Evolutionary conservation across 2,113 vertebrate species (phyloP), one percentile per base, ranked within the genome.

Genomic region (Sphaerodactylus townsendi): DNA sequence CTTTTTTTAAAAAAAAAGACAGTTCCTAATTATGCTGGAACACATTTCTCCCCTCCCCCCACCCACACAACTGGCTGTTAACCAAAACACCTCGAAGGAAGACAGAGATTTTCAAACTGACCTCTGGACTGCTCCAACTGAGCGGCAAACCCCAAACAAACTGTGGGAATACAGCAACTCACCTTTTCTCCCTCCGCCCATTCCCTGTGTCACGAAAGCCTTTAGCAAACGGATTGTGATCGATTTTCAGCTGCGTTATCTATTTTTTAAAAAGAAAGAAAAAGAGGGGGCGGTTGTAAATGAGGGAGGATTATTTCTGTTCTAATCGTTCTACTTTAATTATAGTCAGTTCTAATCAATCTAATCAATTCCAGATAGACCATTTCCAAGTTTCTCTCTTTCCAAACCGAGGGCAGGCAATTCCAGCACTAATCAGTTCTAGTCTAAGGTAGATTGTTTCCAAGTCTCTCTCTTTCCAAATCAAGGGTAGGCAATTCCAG

Each of bases 181-280:
- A 99, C 99, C 99, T 97, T 93, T 99, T 99, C 88, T 99, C 99
- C 88, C 99, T 95, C 88, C 98, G 96, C 73, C 99, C 99, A 95
- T 99, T 99, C 44, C 99, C 99, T 3, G 99, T 99, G 96, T 99
- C 98, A 85, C 99, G 97, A 93, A 99, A 99, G 87, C 99, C 99
- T 96, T 99, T 99, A 84, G 99, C 99, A 92, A 99, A 99, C 1
- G 98, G 98, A 85, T 99, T 99, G 94, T 99, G 98, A 95, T 99
- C 99, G 80, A 99, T 99, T 97, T 99, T 99, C 95, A 99, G 96
- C 90, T 99, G 99, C 3, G 99, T 99, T 94, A 99, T 99, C 98
- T 99, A 94, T 11, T 59, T n/a, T 15, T 28, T 17, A 77, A 64
- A 44, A 21, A 17, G 17, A 53, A 9, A 68, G 33, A 11, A 35